phyloP scores from a whole-genome alignment of 2,797 vertebrate species.

The Sus cebifrons region DNA sequence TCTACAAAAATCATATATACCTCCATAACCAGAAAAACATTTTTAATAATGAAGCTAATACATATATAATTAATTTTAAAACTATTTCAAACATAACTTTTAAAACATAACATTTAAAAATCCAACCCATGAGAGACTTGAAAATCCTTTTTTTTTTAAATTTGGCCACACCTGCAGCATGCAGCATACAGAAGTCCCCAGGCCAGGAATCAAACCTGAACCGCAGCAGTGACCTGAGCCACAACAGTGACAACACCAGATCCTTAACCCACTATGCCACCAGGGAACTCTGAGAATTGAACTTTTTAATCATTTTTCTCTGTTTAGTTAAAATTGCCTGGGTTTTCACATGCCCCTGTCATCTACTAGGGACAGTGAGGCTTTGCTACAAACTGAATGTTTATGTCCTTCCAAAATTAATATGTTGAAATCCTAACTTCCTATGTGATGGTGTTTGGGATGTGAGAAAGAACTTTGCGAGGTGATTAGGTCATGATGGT shows the following conservation, averaged over 20 bases:
- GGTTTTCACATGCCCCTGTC: neutral
- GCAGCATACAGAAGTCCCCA: too few species aligned
- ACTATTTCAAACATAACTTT: constrained; percentile 17
- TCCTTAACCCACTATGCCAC: too few species aligned
- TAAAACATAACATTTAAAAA: constrained; percentile 43
- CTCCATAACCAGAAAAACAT: neutral
- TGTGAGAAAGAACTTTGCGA: neutral
- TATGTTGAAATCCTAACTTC: neutral
- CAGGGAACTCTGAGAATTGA: neutral
- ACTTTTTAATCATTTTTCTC: constrained; percentile 4
- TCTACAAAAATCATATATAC: neutral
- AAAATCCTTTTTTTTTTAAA: neutral
- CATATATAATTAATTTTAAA: constrained; percentile 22
- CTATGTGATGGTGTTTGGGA: neutral
- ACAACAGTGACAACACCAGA: too few species aligned
- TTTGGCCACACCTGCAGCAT: too few species aligned
- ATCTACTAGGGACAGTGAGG: neutral
- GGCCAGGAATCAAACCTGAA: too few species aligned
- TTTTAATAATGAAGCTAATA: neutral
- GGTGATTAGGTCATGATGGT: neutral
- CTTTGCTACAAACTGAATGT: neutral
- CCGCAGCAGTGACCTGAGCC: too few species aligned
- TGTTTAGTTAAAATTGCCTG: constrained; percentile 2
- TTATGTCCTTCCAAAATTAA: neutral
- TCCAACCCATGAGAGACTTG: neutral